These are phyloP conservation scores for Eilema sororculum DNA, from an alignment of 2,888 invertebrate species.

Conservation along the genomic window DNA sequence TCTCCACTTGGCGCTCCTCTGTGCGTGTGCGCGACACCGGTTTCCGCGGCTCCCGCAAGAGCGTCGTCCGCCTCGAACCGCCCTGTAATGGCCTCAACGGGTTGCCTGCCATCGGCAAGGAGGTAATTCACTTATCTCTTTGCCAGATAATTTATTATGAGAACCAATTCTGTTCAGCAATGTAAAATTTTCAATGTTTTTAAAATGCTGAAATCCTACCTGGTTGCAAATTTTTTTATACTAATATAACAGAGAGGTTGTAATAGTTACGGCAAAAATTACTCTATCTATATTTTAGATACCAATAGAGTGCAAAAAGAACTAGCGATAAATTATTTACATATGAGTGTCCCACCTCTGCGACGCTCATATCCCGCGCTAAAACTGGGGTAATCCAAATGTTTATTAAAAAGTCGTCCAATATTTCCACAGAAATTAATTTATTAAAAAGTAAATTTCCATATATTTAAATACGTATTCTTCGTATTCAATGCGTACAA, in stretches of 20 bases:
- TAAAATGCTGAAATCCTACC: neutral
- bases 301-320: slow-evolving; percentile 42
- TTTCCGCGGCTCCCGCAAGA: slow-evolving; percentile 88
- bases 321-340: slow-evolving; percentile 50
- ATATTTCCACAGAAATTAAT: neutral
- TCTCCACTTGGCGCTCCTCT: slow-evolving; percentile 88
- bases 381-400: slow-evolving; percentile 31
- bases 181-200: neutral
- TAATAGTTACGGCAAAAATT: neutral
- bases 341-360: slow-evolving; percentile 25
- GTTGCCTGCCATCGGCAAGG: slow-evolving; percentile 86
- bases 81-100: slow-evolving; percentile 89
- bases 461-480: neutral
- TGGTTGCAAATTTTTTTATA: neutral
- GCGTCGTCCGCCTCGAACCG: slow-evolving; percentile 89
- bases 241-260: neutral
- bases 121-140: slow-evolving; percentile 81
- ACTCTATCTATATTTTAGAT: neutral
- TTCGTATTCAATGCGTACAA: neutral
- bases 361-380: slow-evolving; percentile 21
- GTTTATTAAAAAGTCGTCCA: neutral
- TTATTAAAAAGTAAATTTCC: neutral
- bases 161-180: neutral
- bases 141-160: slow-evolving; percentile 58
- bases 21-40: slow-evolving; percentile 89